These are phyloP conservation scores for Leptoclinus maculatus DNA, from an alignment of 2,797 vertebrate genomes.

Conservation along the genomic window DNA sequence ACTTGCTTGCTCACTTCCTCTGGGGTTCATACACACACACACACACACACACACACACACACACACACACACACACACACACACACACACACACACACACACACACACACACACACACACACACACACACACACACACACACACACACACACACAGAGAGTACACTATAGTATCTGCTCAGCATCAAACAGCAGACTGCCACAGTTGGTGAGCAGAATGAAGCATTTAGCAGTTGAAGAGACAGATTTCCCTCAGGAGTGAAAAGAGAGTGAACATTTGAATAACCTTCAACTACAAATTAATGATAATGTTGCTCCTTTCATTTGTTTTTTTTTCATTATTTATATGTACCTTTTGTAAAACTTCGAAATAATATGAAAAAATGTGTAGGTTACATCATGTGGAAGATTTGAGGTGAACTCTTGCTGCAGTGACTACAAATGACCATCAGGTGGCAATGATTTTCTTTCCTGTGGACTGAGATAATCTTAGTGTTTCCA, in stretches of 20 bases:
- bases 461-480: constrained; percentile 56
- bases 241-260: neutral
- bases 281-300: neutral
- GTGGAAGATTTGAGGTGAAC: neutral
- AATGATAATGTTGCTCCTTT: neutral
- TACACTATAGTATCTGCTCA: neutral
- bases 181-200: neutral
- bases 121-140: neutral
- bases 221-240: neutral
- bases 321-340: neutral
- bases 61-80: neutral
- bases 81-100: neutral
- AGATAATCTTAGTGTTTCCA: constrained; percentile 25
- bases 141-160: neutral
- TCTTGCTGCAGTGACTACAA: constrained; percentile 36
- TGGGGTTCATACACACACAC: constrained; percentile 26
- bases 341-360: neutral
- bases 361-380: neutral
- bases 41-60: constrained; percentile 8
- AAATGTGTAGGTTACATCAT: neutral
- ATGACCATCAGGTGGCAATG: constrained; percentile 77
- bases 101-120: constrained; percentile 6
- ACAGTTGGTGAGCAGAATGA: neutral
- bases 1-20: constrained; percentile 48
- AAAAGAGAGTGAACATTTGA: neutral